Evolutionary conservation across 2,888 invertebrate species (phyloP), one percentile per base, ranked within the genome.

Genomic region (Tinea pellionella): DNA sequence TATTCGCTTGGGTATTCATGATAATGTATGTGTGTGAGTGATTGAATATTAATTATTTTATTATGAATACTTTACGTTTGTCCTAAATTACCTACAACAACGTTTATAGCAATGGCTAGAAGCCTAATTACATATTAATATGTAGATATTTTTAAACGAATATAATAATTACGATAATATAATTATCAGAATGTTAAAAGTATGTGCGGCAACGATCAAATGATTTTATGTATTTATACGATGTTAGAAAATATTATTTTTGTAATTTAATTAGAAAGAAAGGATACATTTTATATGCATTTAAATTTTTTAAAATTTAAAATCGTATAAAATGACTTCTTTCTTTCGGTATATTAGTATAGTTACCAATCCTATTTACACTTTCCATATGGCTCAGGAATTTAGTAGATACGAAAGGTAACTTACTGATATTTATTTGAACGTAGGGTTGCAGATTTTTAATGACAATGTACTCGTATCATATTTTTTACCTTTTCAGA

Each of bases 131-230:
- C 53, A 24, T 53, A 53, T 47, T 47, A 9, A 16, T 15, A 16
- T 47, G 16, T 13, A 47, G 13, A 47, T 47, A 47, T 15, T 47
- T 6, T 47, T 15, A 47, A 47, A 41, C 8, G 2, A 41, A n/a
- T 41, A 41, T 41, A 47, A 47, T 47, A 47, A 47, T 47, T 47
- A 47, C 47, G 47, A 47, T 47, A 47, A 47, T 47, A 47, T 47
- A 47, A 47, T 47, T 47, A 47, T 47, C 47, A 47, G 47, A 47
- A 47, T 47, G 47, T 47, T 47, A 47, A 47, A 47, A 15, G 47
- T 47, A 41, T 41, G 47, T 15, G 47, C 15, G 47, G 47, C 47
- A 47, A 47, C 13, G 47, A 47, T 47, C 9, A 8, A 41, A 41
- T n/a, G n/a, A n/a, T 41, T 12, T n/a, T 41, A n/a, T 41, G 9